Evolutionary conservation across 2,888 invertebrate species (phyloP).

Genomic region (Diloba caeruleocephala): DNA sequence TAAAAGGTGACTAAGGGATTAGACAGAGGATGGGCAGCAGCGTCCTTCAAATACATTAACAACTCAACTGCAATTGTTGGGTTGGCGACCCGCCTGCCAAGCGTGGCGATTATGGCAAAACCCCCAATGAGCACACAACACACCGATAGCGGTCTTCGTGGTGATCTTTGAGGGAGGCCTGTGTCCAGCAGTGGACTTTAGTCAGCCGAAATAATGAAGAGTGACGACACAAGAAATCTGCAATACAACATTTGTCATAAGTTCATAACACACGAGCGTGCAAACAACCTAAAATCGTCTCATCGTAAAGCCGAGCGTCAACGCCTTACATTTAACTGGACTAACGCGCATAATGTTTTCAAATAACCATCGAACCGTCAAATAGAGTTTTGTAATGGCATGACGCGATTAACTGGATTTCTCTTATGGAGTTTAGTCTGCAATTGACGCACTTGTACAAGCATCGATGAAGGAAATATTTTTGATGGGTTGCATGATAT

Average conservation of each 20-base stretch:
- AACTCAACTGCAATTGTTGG: no score
- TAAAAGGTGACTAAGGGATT: no score
- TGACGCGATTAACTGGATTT: constrained; percentile 28
- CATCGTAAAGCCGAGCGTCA: constrained; percentile 31
- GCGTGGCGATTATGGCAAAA: no score
- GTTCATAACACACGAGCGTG: background rate
- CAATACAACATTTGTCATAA: constrained; percentile 17
- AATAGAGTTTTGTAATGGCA: constrained; percentile 24
- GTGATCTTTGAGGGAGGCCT: no score
- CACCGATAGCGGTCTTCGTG: no score
- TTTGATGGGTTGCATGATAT: background rate
- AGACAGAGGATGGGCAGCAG: no score
- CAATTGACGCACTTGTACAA: background rate
- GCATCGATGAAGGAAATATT: constrained; percentile 6
- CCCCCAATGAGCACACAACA: no score
- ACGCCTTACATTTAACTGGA: constrained; percentile 16
- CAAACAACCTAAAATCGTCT: constrained; percentile 20
- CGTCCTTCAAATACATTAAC: no score
- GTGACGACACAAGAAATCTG: background rate
- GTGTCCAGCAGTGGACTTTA: no score
- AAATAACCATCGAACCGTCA: constrained; percentile 19
- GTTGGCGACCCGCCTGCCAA: no score
- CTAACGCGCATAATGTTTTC: constrained; percentile 27
- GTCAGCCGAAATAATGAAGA: no score
- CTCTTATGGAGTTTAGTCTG: constrained; percentile 3